Conservation (phyloP, 1,140 invertebrate genomes). For the Bombus consobrinus region DNA sequence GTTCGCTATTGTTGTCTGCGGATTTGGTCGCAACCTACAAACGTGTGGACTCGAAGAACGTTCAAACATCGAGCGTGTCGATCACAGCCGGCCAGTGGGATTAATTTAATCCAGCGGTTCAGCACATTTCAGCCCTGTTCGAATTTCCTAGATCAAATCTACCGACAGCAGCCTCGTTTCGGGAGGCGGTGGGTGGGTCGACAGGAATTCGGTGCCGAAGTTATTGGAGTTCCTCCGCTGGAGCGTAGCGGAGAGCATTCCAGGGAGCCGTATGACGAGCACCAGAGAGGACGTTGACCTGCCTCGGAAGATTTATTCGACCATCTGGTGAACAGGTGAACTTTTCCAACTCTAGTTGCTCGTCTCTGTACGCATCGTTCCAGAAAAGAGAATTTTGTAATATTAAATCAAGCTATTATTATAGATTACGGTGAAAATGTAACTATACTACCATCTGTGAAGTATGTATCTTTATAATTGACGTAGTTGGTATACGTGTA, state of each 20-base stretch:
- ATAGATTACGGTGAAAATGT: neutral
- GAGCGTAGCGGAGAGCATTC: conserved; percentile 48
- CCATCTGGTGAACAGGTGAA: conserved; percentile 38
- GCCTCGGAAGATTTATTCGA: conserved; percentile 53
- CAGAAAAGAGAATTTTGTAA: neutral
- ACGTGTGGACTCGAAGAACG: neutral
- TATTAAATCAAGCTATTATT: neutral
- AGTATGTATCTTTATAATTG: neutral
- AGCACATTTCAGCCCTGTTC: conserved; percentile 51
- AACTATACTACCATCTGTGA: neutral
- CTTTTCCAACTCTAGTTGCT: conserved; percentile 42
- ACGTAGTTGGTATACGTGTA: neutral
- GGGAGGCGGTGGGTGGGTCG: conserved; percentile 21
- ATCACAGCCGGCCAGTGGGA: conserved; percentile 42
- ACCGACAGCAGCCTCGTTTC: conserved; percentile 52
- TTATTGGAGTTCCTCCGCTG: conserved; percentile 62
- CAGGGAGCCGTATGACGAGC: conserved; percentile 43
- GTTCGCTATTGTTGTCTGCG: conserved; percentile 34
- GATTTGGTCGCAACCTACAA: neutral
- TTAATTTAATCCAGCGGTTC: conserved; percentile 57
- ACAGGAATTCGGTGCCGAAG: conserved; percentile 60
- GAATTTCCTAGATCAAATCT: conserved; percentile 63
- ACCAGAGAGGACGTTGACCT: conserved; percentile 56
- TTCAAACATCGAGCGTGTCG: conserved; percentile 30
- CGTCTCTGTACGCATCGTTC: neutral